Percentiles rank a stretch among this genome's conserved stretches.
Conservation (phyloP, 2,113 vertebrate genomes). For the Oryzias woworae region DNA sequence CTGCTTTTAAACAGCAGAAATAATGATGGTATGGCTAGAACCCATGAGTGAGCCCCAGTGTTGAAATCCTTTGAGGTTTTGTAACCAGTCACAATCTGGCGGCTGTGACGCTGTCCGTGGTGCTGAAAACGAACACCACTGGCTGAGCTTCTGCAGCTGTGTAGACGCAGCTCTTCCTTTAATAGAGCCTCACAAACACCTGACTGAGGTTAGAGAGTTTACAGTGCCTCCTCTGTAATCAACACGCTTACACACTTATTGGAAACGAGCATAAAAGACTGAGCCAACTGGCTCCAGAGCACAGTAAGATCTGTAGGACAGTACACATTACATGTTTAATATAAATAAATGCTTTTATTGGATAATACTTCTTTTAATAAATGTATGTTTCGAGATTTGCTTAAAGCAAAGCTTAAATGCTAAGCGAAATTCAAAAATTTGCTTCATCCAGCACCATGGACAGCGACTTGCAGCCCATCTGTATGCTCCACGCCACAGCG, state of each 20-base stretch:
- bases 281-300: background rate
- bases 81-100: background rate
- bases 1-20: background rate
- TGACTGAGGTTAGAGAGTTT: slow-evolving; percentile 22
- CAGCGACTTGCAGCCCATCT: slow-evolving; percentile 21
- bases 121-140: slow-evolving; percentile 52
- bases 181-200: background rate
- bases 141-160: slow-evolving; percentile 12
- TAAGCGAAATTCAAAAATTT: background rate
- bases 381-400: no score
- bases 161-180: slow-evolving; percentile 26
- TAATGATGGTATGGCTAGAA: background rate
- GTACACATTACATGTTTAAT: background rate
- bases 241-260: background rate
- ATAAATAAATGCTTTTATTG: background rate
- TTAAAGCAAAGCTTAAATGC: no score
- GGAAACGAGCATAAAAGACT: background rate
- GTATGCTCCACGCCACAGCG: background rate
- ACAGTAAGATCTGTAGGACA: background rate
- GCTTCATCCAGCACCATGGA: slow-evolving; percentile 60
- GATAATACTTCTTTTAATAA: background rate
- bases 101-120: slow-evolving; percentile 59
- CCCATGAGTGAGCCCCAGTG: background rate
- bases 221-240: background rate
- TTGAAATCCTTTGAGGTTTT: no score